Base-by-base conservation (phyloP, 1,140 invertebrate species). In the Apis laboriosa region DNA sequence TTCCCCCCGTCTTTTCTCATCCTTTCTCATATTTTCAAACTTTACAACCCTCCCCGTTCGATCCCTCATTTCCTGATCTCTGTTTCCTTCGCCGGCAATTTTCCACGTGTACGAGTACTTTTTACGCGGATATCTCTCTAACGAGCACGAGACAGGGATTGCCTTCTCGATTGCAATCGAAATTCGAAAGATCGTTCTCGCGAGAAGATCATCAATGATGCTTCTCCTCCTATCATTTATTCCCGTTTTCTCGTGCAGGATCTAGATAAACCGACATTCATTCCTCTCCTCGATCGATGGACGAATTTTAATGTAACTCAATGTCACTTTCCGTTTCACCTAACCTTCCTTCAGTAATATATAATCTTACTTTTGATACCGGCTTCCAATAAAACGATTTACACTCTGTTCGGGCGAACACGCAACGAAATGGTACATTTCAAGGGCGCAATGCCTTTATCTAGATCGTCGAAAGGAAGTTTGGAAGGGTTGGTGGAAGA, bases 61-160 rank as follows among this genome's bases (percentile, higher is more conserved):
- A 15, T 12, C 15, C 43, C 8, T 8, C 66, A 1, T 17, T n/a
- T 19, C 11, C 12, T 17, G 21, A 53, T 43, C 75, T 83, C 51
- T 21, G 53, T 78, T 61, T 66, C 49, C 85, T 77, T 56, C 19
- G 72, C 28, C 56, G n/a, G 15, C 49, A 55, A 70, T 72, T 76
- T 77, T 56, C 51, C 17, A 8, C 28, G 28, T 15, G 8, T 19
- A 28, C 74, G 55, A 34, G 66, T 71, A 4, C 74, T 78, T 86
- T 85, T 63, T 77, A 34, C 82, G 68, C 53, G 75, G 58, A 11
- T 9, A 58, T 15, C 60, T 19, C 43, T 84, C 63, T 81, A 87
- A 87, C 61, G 73, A 87, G 82, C 64, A 24, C 58, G 24, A 55
- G 53, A 43, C 28, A 78, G 34, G 34, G 34, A 67, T 76, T 55